Evolutionary conservation across 2,888 invertebrate genomes (phyloP), one percentile per base, ranked within the genome.

Genomic region (Euzetes globulus): DNA sequence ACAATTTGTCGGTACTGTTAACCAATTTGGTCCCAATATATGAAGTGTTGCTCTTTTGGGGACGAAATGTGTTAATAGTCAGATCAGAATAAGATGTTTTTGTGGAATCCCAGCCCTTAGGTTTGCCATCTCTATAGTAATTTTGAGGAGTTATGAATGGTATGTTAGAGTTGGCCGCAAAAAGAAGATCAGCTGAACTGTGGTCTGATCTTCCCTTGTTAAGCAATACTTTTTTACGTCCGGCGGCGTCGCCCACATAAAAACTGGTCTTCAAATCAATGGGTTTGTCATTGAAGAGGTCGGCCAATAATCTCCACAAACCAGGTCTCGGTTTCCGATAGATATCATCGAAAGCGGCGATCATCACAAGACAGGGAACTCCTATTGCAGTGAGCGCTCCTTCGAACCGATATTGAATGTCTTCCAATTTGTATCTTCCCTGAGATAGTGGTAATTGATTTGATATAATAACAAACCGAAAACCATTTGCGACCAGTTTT

Each of bases 241-340:
- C 77, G 13, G 74, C 75, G 37, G 77, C 77, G 72, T 77, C 77
- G 11, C 77, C 77, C 7, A 75, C 73, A 68, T 55, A 77, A 19
- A 77, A 77, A 45, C 74, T 72, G 22, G 27, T 19, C 22, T 74
- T 70, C 29, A 74, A 68, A 27, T 52, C 55, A 17, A 76, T 50
- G 0, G 37, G 25, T n/a, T 22, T 19, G 19, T 74, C 74, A 29
- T 75, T 71, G 17, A 63, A 63, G 25, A 60, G n/a, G 7, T 70
- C 27, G 27, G 58, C 45, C 25, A 76, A 63, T 17, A 71, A 27
- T 13, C 37, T n/a, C 52, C 52, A 76, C 47, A 77, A 47, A 15
- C 77, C 77, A 7, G 63, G 47, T 11, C 72, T 9, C 15, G 77
- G 77, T 55, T 77, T 77, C 17, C 77, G 58, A 63, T 72, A 76